phyloP scores from a whole-genome alignment of 2,888 invertebrate genomes.

The Lasioglossum vierecki region DNA sequence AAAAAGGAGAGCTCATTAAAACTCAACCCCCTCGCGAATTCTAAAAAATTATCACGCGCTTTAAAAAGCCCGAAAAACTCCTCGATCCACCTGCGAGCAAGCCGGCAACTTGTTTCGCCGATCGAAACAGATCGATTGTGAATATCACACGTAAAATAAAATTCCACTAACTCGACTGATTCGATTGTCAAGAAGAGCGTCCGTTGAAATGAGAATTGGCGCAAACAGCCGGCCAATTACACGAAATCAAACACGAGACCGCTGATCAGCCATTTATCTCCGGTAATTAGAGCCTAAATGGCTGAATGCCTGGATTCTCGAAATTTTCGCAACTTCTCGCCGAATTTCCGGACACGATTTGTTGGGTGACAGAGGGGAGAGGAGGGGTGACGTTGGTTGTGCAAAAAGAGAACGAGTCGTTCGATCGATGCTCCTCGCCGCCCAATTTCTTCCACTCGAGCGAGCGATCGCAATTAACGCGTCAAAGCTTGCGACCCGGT shows the following conservation, averaged over 20 bases:
- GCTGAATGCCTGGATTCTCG: background rate
- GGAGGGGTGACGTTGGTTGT: background rate
- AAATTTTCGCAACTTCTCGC: background rate
- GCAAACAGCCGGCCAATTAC: background rate
- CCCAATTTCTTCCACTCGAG: slow-evolving; percentile 7
- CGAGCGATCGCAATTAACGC: slow-evolving; percentile 25
- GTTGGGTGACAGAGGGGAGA: no score
- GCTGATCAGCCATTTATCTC: background rate
- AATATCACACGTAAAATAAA: background rate
- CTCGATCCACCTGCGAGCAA: no score
- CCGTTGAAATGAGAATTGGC: background rate
- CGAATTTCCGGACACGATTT: background rate
- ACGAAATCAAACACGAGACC: background rate
- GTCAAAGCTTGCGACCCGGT: background rate
- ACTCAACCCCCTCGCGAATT: no score
- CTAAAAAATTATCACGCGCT: no score
- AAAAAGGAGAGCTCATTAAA: no score
- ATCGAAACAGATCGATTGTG: background rate
- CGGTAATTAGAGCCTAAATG: background rate
- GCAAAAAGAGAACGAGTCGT: background rate
- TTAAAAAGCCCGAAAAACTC: no score
- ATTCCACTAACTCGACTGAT: background rate
- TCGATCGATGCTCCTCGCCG: slow-evolving; percentile 2
- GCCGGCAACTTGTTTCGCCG: no score
- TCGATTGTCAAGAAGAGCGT: background rate